A percentile compares a stretch with the other conserved stretches of the same genome.
Evolutionary conservation across 2,113 vertebrate species (phyloP).

Genomic region (Crotalus tigris): DNA sequence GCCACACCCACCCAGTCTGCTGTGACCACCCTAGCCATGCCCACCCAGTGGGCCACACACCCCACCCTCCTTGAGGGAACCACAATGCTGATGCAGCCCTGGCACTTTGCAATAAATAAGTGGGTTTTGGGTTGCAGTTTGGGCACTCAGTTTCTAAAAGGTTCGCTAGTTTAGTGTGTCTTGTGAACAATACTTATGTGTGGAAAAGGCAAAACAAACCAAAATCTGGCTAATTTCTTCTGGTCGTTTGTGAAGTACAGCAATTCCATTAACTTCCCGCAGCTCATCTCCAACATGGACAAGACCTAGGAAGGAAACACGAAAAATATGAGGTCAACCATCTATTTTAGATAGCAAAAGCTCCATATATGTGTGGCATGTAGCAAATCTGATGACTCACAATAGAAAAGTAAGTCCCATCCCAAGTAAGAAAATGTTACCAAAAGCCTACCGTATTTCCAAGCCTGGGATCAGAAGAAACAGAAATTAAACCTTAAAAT

Average conservation of each 20-base stretch:
- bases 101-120: too few relatives aligned
- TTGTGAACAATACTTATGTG: slow-evolving; percentile 13
- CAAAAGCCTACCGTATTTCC: not conserved
- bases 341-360: not conserved
- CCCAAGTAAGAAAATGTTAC: not conserved
- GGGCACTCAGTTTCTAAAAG: too few relatives aligned
- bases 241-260: slow-evolving; percentile 86
- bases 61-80: too few relatives aligned
- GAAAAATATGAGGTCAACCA: not conserved
- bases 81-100: too few relatives aligned
- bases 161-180: not conserved
- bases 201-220: slow-evolving; percentile 69
- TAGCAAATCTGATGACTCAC: not conserved
- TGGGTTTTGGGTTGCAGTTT: too few relatives aligned
- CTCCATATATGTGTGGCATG: too few relatives aligned
- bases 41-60: too few relatives aligned
- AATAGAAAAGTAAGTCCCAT: not conserved
- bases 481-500: not conserved
- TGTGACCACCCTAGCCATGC: too few relatives aligned
- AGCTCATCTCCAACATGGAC: slow-evolving; percentile 94
- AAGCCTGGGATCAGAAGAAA: not conserved
- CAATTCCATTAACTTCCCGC: slow-evolving; percentile 90
- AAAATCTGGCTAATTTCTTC: slow-evolving; percentile 97
- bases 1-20: too few relatives aligned
- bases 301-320: slow-evolving; percentile 76